phyloP scores from a whole-genome alignment of 2,797 vertebrate species.

The Myotis findleyi region DNA sequence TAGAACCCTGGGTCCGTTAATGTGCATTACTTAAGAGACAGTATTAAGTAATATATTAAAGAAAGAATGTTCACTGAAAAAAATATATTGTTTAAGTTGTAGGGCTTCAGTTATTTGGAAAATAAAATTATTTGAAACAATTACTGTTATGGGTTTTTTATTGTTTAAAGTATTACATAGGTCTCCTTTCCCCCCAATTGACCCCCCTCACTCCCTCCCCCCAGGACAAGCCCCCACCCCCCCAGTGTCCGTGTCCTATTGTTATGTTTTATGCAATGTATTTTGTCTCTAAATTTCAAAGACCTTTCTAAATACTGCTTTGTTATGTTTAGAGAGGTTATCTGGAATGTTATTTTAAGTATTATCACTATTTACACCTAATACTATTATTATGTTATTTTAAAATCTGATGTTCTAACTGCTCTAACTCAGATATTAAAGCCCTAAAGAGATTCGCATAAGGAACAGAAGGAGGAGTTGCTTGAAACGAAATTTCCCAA shows the following conservation, averaged over 20 bases:
- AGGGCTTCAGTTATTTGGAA: conserved; percentile 27
- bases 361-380: conserved; percentile 21
- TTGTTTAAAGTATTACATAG: too few relatives aligned
- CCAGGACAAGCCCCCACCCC: too few relatives aligned
- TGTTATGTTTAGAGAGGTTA: neutral
- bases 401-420: conserved; percentile 24
- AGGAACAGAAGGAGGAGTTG: neutral
- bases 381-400: neutral
- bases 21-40: conserved; percentile 51
- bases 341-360: neutral
- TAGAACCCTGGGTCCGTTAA: neutral
- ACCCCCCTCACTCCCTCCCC: too few relatives aligned
- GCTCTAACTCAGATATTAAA: neutral
- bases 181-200: too few relatives aligned
- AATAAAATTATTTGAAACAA: conserved; percentile 44
- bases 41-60: conserved; percentile 31
- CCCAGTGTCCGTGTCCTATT: neutral
- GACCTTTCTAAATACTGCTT: conserved; percentile 24
- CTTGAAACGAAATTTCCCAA: conserved; percentile 75
- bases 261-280: neutral
- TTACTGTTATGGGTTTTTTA: neutral
- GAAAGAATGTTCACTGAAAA: conserved; percentile 9
- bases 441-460: neutral
- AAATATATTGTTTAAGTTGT: conserved; percentile 19
- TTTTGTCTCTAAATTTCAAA: conserved; percentile 55